phyloP scores from a whole-genome alignment of 2,888 invertebrate genomes.

The Apotomis betuletana region DNA sequence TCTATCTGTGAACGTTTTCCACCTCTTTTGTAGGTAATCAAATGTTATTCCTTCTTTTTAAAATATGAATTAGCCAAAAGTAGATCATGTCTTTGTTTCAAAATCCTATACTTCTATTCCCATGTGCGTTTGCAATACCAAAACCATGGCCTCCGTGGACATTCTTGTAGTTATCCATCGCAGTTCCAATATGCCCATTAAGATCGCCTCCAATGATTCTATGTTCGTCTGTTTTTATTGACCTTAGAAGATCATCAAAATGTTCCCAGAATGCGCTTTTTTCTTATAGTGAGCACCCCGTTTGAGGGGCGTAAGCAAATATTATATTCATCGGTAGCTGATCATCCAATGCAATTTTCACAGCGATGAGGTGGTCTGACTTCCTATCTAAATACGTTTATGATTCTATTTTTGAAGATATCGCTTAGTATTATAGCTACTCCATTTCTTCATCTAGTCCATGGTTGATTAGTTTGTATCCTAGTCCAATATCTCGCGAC shows the following conservation, averaged over 20 bases:
- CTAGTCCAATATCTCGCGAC: constrained; percentile 4
- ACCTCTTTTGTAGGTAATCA: constrained; percentile 1
- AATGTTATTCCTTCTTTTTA: neutral
- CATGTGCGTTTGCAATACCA: neutral
- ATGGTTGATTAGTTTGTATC: neutral
- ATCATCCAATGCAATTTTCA: neutral
- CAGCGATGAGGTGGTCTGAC: constrained; percentile 2
- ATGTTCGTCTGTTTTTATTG: neutral
- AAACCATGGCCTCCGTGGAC: constrained; percentile 8
- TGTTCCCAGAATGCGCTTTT: constrained; percentile 3
- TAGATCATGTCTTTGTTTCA: constrained; percentile 3
- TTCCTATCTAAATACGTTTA: constrained; percentile 7
- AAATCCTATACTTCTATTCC: constrained; percentile 2
- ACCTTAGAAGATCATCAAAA: constrained; percentile 9
- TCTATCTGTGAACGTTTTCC: constrained; percentile 9
- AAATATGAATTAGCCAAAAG: constrained; percentile 8
- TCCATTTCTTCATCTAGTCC: neutral
- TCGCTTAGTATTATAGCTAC: no score
- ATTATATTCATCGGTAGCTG: neutral
- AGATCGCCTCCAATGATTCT: constrained; percentile 9
- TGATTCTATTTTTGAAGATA: neutral
- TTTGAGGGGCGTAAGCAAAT: constrained; percentile 9
- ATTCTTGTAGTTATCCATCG: neutral
- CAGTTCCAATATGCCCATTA: neutral
- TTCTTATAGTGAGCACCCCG: neutral